phyloP scores from a whole-genome alignment of 2,113 vertebrate genomes.

The Petroica traversi region DNA sequence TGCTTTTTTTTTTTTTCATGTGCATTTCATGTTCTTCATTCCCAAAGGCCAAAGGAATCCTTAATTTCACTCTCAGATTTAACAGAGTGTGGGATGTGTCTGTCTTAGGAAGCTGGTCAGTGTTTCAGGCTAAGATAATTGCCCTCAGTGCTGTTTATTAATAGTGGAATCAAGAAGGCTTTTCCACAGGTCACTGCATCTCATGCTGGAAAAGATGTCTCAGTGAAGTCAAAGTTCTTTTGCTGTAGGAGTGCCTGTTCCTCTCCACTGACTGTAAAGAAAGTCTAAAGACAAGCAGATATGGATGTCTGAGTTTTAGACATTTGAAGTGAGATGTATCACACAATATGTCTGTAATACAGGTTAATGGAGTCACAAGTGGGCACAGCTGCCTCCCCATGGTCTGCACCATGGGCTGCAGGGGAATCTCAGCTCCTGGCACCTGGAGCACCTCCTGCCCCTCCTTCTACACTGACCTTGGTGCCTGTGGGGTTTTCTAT shows the following conservation, averaged over 20 bases:
- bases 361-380: not conserved
- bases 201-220: not conserved
- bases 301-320: not conserved
- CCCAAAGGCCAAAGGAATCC: not conserved
- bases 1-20: not conserved
- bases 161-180: not conserved
- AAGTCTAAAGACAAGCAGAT: not conserved
- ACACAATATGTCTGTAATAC: not conserved
- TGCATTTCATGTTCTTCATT: not conserved
- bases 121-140: not conserved
- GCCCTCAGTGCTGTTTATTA: not conserved
- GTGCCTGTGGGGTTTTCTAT: not conserved
- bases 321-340: not conserved
- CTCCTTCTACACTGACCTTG: not conserved
- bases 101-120: not conserved
- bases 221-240: not conserved
- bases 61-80: not conserved
- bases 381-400: not conserved
- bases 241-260: not conserved
- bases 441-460: not conserved
- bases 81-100: not conserved
- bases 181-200: not conserved
- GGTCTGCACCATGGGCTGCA: rapidly evolving
- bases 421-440: not conserved
- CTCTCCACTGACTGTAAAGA: not conserved